A percentile compares a stretch with the other conserved stretches of the same genome.
Conservation (phyloP, 2,797 vertebrate genomes). For the Anabacerthia variegaticeps region DNA sequence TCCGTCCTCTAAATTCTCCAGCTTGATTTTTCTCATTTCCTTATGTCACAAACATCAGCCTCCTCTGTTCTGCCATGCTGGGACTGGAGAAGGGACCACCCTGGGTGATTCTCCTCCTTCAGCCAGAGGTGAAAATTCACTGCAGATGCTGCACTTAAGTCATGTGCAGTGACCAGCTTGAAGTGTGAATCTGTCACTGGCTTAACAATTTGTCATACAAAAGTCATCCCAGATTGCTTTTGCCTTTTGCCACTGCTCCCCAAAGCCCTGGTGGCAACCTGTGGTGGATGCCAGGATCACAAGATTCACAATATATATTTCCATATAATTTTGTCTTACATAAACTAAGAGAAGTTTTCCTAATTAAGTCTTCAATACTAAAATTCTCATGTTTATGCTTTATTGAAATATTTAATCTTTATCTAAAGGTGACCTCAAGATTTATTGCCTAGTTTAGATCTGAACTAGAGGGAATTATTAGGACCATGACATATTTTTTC, state of each 20-base stretch:
- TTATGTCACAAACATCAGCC: not conserved
- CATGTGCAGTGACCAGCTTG: not conserved
- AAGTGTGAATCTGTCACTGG: not conserved
- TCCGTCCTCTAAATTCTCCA: not conserved
- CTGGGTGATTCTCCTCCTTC: not conserved
- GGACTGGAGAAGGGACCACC: not conserved
- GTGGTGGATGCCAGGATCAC: not conserved
- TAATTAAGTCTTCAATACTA: not conserved
- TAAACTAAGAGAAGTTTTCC: not conserved
- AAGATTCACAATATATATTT: accelerated
- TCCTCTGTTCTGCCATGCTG: not conserved
- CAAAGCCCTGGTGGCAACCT: not conserved
- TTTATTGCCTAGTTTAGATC: not conserved
- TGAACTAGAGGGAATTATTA: not conserved
- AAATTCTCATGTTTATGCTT: not conserved
- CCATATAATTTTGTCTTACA: accelerated
- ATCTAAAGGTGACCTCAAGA: not conserved
- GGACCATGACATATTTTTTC: not conserved
- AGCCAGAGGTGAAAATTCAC: conserved; percentile 22
- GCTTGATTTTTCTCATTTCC: not conserved
- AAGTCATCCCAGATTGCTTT: not conserved
- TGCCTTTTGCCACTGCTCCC: not conserved
- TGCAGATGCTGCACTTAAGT: not conserved
- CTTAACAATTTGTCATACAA: not conserved
- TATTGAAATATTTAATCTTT: not conserved